Evolutionary conservation across 2,113 vertebrate genomes (phyloP).

Genomic region (Synchiropus splendidus): DNA sequence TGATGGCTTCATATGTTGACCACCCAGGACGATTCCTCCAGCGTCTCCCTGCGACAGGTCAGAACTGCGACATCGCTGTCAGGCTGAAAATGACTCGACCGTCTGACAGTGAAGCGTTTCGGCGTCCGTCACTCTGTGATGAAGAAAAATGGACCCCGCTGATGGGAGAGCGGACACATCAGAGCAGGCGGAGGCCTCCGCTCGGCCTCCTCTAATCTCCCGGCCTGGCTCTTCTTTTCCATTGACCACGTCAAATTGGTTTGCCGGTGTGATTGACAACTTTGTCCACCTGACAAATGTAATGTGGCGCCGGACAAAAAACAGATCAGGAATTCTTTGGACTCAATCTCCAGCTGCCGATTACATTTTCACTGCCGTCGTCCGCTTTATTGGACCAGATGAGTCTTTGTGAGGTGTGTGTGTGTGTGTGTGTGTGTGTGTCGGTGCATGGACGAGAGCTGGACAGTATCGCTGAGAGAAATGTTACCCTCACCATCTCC

Average conservation of each 20-base stretch:
- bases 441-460: not conserved
- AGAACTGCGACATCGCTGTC: too few species aligned
- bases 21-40: too few species aligned
- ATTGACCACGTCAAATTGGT: slow-evolving; percentile 72
- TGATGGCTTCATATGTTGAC: too few species aligned
- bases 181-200: slow-evolving; percentile 26
- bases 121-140: too few species aligned
- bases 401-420: slow-evolving; percentile 45
- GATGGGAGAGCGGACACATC: too few species aligned
- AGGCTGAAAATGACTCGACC: too few species aligned
- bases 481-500: too few species aligned
- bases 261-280: slow-evolving; percentile 73
- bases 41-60: too few species aligned
- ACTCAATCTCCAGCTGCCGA: slow-evolving; percentile 60
- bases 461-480: too few species aligned
- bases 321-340: slow-evolving; percentile 62
- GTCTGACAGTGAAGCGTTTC: too few species aligned
- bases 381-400: slow-evolving; percentile 58
- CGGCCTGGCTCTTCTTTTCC: slow-evolving; percentile 55
- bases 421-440: slow-evolving; percentile 4
- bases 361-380: slow-evolving; percentile 57
- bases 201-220: slow-evolving; percentile 71
- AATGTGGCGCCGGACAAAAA: slow-evolving; percentile 57
- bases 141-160: too few species aligned
- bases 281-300: slow-evolving; percentile 71